phyloP scores from a whole-genome alignment of 2,888 invertebrate species.

The Drosophila niveifrons region DNA sequence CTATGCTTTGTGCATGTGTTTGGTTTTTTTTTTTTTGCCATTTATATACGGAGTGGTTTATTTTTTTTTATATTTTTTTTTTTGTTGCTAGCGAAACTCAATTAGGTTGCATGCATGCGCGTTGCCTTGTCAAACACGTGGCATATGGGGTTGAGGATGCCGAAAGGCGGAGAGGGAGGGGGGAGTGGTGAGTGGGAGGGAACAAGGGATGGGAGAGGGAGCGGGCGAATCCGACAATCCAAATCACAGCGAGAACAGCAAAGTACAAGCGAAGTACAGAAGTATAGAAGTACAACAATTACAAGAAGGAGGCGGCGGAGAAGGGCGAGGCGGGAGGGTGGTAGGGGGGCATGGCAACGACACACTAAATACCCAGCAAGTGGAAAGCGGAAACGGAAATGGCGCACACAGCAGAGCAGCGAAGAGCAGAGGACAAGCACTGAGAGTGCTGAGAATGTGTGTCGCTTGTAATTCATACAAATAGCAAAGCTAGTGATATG shows the following conservation, averaged over 20 bases:
- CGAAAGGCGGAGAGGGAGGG: background rate
- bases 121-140: slow-evolving; percentile 78
- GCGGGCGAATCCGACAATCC: slow-evolving; percentile 57
- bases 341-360: background rate
- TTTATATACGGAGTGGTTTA: background rate
- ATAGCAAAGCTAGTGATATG: slow-evolving; percentile 50
- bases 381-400: slow-evolving; percentile 81
- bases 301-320: slow-evolving; percentile 29
- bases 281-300: slow-evolving; percentile 74
- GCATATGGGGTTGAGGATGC: slow-evolving; percentile 28
- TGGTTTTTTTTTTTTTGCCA: background rate
- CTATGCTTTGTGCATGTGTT: slow-evolving; percentile 30
- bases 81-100: slow-evolving; percentile 61
- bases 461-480: slow-evolving; percentile 76
- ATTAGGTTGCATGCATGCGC: slow-evolving; percentile 78
- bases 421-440: slow-evolving; percentile 21
- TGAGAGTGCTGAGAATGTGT: slow-evolving; percentile 56
- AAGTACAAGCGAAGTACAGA: slow-evolving; percentile 71
- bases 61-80: slow-evolving; percentile 2
- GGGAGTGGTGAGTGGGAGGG: background rate
- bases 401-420: slow-evolving; percentile 67
- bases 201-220: background rate
- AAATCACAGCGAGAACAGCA: slow-evolving; percentile 80
- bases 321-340: background rate
- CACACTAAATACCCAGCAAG: slow-evolving; percentile 79